Conservation (phyloP, 2,888 invertebrate species). For the Aspidiotus rigidus region DNA sequence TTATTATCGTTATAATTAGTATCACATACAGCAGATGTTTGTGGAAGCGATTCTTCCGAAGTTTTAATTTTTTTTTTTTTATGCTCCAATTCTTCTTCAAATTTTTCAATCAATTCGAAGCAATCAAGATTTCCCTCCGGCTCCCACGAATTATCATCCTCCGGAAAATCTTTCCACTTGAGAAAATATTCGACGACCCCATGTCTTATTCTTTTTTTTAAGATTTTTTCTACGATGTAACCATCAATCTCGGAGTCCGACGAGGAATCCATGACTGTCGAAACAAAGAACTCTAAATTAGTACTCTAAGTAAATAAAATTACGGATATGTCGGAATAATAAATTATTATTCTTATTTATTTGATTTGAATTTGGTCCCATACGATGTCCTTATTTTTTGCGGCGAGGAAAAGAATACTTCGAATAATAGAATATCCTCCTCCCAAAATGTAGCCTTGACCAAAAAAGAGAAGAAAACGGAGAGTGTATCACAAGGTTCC, state of each 20-base stretch:
- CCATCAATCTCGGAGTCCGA: constrained; percentile 15
- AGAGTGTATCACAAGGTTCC: too few species aligned
- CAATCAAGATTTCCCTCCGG: constrained; percentile 86
- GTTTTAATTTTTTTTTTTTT: constrained; percentile 38
- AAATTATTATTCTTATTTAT: too few species aligned
- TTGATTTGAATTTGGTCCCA: too few species aligned
- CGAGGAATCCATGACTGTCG: too few species aligned
- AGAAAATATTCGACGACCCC: constrained; percentile 30
- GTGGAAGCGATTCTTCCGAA: not conserved
- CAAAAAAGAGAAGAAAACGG: too few species aligned
- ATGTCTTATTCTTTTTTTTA: constrained; percentile 42
- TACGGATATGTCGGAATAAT: too few species aligned
- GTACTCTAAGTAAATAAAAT: too few species aligned
- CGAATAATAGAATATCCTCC: too few species aligned
- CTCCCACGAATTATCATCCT: constrained; percentile 88
- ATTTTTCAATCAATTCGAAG: constrained; percentile 73
- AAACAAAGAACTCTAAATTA: too few species aligned
- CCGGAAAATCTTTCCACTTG: constrained; percentile 35
- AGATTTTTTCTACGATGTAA: constrained; percentile 25
- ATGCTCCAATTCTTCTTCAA: constrained; percentile 63
- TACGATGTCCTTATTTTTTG: too few species aligned
- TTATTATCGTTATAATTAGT: not conserved
- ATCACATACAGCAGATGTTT: not conserved
- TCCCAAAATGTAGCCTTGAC: too few species aligned
- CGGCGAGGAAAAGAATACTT: too few species aligned